Base-by-base conservation (phyloP, 2,888 invertebrate species). In the Marasmarcha lunaedactyla region DNA sequence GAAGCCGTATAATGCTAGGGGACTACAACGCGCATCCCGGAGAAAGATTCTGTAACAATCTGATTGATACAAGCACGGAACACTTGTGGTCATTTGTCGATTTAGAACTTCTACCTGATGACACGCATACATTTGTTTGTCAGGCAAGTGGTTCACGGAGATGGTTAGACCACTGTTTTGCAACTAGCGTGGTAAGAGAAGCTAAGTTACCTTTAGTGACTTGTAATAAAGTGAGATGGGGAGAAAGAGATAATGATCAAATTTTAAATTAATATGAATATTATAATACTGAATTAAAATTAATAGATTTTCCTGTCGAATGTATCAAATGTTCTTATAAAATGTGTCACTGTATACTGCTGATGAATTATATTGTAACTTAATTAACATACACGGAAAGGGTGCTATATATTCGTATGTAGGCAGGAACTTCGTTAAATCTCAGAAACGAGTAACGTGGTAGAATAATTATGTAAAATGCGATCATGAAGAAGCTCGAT, bases 401-500 rank as follows among this genome's bases (percentile, higher is more conserved):
- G 30, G 30, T 2, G 30, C 30, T 30, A 30, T n/a, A n/a, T n/a
- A n/a, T n/a, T n/a, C n/a, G n/a, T n/a, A 25, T 30, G 30, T 30
- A 30, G 30, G 30, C 30, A 30, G 30, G 9, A n/a, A 30, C 30
- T 30, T n/a, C 10, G 30, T 30, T 10, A 30, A 30, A 30, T 10
- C 30, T 7, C 9, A 10, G 4, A 30, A 30, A 30, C 30, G 11
- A 30, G 30, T 11, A 11, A 30, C 3, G n/a, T 33, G 38, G 3
- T 38, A 33, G 38, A 38, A 38, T 15, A 39, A 14, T 10, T 33
- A 39, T 13, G 39, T 39, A 9, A 20, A 20, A 11, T 34, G 11
- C 3, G 39, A 35, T 1, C 35, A 39, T 14, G 35, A 35, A 11
- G n/a, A 15, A 14, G 35, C 39, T 2, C 34, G 39, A 14, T 1